These are phyloP conservation scores for Aplysina aerophoba DNA, from an alignment of 37 sponge, comb jelly and placozoan species.

Conservation along the genomic window DNA sequence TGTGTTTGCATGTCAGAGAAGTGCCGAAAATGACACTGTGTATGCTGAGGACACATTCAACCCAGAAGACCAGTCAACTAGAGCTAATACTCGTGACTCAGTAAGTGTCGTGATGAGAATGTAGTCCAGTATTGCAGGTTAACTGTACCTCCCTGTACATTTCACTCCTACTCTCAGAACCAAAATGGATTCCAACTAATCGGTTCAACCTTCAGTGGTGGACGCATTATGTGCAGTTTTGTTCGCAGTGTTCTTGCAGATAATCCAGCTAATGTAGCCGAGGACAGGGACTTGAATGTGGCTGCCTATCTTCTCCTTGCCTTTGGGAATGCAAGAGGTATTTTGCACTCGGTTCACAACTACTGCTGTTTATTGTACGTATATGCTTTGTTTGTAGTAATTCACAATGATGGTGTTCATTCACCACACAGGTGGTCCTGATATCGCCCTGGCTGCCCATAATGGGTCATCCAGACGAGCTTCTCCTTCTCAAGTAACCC, in stretches of 20 bases:
- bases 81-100: neutral
- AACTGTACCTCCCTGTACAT: no score
- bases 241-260: neutral
- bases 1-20: slow-evolving; percentile 20
- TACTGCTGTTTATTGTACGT: no score
- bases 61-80: neutral
- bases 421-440: no score
- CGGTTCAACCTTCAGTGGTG: slow-evolving; percentile 1
- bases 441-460: no score
- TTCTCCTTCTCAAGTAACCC: no score
- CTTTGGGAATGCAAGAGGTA: neutral
- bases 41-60: slow-evolving; percentile 15
- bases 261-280: neutral
- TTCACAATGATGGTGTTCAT: no score
- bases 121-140: no score
- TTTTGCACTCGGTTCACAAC: no score
- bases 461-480: no score
- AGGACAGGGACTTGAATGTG: slow-evolving; percentile 1
- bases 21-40: neutral
- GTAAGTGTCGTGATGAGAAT: neutral
- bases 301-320: neutral
- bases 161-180: neutral
- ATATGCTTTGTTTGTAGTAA: no score
- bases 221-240: neutral
- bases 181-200: neutral